Evolutionary conservation across 2,113 vertebrate genomes (phyloP).

Genomic region (Nothocercus nigrocapillus): DNA sequence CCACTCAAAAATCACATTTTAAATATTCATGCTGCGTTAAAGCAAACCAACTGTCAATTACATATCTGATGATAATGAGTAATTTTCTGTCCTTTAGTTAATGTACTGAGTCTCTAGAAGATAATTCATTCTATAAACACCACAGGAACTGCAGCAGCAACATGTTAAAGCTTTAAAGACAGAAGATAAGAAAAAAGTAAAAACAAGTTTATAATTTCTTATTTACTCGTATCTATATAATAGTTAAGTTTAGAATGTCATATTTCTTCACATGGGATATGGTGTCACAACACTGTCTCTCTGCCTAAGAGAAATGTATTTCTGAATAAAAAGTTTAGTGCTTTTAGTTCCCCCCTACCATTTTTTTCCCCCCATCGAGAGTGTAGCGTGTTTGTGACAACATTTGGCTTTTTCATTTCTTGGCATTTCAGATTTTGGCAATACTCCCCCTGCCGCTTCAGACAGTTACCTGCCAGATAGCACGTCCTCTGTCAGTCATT

Average conservation of each 20-base stretch:
- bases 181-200: not conserved
- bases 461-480: not conserved
- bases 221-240: not conserved
- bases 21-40: not conserved
- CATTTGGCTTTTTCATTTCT: not conserved
- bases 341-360: not conserved
- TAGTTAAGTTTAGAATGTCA: not conserved
- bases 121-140: not conserved
- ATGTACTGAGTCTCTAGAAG: not conserved
- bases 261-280: not conserved
- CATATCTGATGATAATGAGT: not conserved
- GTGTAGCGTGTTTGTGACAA: not conserved
- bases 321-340: not conserved
- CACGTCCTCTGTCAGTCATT: not conserved
- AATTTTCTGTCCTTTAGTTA: not conserved
- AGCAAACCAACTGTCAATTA: not conserved
- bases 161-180: not conserved
- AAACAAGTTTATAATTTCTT: not conserved
- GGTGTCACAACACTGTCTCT: not conserved
- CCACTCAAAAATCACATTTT: not conserved
- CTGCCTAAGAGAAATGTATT: not conserved
- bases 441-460: not conserved
- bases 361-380: not conserved
- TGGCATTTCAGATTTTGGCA: constrained; percentile 3
- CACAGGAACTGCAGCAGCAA: not conserved